Evolutionary conservation across 2,113 vertebrate genomes (phyloP), one percentile per base, ranked within the genome.

Genomic region (Ictidomys tridecemlineatus): DNA sequence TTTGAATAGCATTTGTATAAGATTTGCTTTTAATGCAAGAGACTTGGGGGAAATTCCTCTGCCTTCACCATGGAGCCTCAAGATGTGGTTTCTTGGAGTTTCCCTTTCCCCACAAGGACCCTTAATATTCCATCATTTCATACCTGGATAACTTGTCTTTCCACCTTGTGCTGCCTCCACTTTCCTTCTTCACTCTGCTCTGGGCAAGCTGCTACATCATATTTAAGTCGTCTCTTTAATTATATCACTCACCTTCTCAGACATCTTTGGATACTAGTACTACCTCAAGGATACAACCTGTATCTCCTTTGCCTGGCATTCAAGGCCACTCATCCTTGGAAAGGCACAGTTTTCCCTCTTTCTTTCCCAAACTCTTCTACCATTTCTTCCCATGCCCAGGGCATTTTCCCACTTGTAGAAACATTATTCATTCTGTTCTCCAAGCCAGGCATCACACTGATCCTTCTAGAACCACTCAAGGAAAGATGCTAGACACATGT

Each of bases 71-170:
- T 11, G 22, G 28, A 51, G 37, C 10, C 10, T 56, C 28, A 6
- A 4, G 10, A 65, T 26, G 17, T 20, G 13, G 76, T 26, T 56
- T 20, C 37, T 42, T 28, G 53, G 58, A 51, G 9, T 32, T 12
- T 51, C 24, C 24, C 5, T 16, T 9, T 53, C 34, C 32, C 39
- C n/a, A 1, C 13, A 2, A 6, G 26, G 51, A 34, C 37, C 18
- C 11, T 37, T 8, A 2, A 0, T 0, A 0, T 39, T 48, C 48
- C 10, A 7, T n/a, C 0, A 0, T 51, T 69, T 87, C 8, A 8
- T 30, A 16, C 24, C 37, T 76, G 63, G 3, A 5, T 42, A 11
- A 51, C 12, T 13, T 51, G 48, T 51, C 48, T 51, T 51, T 2
- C 48, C 80, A 48, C 22, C 20, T 39, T 78, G 69, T 67, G 18